Conservation (phyloP, 2,888 invertebrate species). For the Ornithoptera alexandrae region DNA sequence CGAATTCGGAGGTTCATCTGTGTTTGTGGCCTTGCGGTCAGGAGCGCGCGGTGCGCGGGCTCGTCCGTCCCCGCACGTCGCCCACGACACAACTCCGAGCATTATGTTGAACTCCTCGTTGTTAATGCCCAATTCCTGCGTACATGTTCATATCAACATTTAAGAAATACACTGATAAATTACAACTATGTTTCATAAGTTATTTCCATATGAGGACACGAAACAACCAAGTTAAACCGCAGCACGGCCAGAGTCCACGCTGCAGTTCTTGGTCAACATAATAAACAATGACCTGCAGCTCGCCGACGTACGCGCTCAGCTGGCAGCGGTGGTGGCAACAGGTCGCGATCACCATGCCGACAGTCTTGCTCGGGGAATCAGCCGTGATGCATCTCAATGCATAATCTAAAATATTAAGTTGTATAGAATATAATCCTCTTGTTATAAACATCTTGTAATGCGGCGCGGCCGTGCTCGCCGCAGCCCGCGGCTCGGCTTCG, state of each 20-base stretch:
- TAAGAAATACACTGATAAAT: too few relatives aligned
- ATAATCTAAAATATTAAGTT: constrained; percentile 76
- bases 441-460: too few relatives aligned
- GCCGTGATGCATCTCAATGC: constrained; percentile 84
- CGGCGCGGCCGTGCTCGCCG: too few relatives aligned
- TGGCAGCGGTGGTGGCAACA: constrained; percentile 95
- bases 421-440: too few relatives aligned
- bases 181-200: too few relatives aligned
- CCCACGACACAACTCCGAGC: constrained; percentile 93
- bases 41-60: not conserved
- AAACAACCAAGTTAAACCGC: too few relatives aligned
- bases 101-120: constrained; percentile 86
- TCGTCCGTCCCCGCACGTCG: constrained; percentile 87
- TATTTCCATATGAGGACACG: too few relatives aligned
- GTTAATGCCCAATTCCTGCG: constrained; percentile 77
- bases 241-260: too few relatives aligned
- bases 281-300: constrained; percentile 45
- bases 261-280: too few relatives aligned
- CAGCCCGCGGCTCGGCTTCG: too few relatives aligned
- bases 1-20: not conserved
- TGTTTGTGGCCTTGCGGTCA: not conserved
- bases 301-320: constrained; percentile 82
- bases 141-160: not conserved
- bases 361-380: constrained; percentile 54
- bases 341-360: constrained; percentile 87